Conservation (phyloP, 2,888 invertebrate genomes). For the Chrysodeixis includens region DNA sequence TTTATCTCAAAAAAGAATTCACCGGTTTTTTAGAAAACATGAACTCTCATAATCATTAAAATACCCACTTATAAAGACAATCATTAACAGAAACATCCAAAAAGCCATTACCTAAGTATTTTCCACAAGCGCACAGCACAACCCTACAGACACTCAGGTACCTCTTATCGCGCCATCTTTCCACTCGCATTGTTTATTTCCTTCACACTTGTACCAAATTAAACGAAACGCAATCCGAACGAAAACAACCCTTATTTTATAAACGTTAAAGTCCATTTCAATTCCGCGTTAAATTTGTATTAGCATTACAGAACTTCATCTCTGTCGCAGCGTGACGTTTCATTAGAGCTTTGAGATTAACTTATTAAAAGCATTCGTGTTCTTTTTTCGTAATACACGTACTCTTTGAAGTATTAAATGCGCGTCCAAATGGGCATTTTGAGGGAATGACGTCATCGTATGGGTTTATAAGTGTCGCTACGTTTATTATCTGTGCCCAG, state of each 20-base stretch:
- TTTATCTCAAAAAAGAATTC: neutral
- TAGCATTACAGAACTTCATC: conserved; percentile 59
- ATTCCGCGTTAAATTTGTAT: conserved; percentile 38
- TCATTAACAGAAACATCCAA: conserved; percentile 29
- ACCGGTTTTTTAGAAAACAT: neutral
- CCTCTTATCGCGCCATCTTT: conserved; percentile 80
- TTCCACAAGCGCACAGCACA: conserved; percentile 46
- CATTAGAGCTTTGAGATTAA: conserved; percentile 81
- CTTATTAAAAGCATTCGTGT: conserved; percentile 75
- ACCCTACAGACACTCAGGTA: conserved; percentile 74
- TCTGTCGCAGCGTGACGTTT: conserved; percentile 78
- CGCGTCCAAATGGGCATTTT: conserved; percentile 45
- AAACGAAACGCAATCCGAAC: conserved; percentile 7
- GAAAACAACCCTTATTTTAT: conserved; percentile 25
- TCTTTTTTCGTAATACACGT: conserved; percentile 55
- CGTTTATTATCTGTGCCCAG: conserved; percentile 33
- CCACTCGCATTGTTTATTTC: conserved; percentile 73
- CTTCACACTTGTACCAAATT: conserved; percentile 63
- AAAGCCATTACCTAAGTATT: conserved; percentile 49
- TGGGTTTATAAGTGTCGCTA: conserved; percentile 34
- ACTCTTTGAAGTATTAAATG: conserved; percentile 57
- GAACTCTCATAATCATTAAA: conserved; percentile 21
- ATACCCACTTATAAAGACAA: conserved; percentile 30
- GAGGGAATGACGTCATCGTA: conserved; percentile 46
- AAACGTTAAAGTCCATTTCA: neutral